Evolutionary conservation across 2,797 vertebrate genomes (phyloP), one percentile per base, ranked within the genome.

Genomic region (Arrhamphus sclerolepis): DNA sequence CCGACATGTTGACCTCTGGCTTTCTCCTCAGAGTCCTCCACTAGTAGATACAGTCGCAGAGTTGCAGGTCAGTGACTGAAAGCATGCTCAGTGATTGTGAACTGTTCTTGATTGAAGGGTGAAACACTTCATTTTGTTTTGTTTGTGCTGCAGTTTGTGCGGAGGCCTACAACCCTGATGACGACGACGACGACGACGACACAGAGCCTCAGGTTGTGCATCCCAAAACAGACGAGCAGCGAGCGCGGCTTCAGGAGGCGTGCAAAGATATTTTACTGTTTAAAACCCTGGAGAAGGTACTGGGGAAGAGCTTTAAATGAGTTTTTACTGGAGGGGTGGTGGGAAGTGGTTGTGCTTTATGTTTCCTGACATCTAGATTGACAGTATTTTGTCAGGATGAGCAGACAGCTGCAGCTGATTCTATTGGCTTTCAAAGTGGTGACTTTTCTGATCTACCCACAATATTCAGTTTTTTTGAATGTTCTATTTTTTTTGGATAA

Each of bases 251-350:
- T 39, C 97, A 97, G 91, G 96, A 99, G 14, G 93, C 95, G 2
- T 98, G 97, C 87, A 94, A 89, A 87, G 94, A 98, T 78, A 99
- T 97, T 62, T 87, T 98, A 42, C 87, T 99, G 59, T 98, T 99
- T 81, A 98, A 97, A 92, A 97, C 94, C 52, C 92, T 98, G 62
- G 96, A 98, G 64, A 92, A 94, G 94, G 97, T 97, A 93, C 29
- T n/a, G 18, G 40, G n/a, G 28, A 19, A n/a, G 14, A 9, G 5
- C 5, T 21, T 42, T 40, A 21, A 51, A 14, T 57, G 13, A 38
- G 20, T 17, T 41, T 16, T 43, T 14, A 34, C 22, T 17, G 6
- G 49, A 38, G n/a, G 31, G 11, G 4, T 2, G n/a, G 20, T 7
- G 18, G 38, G 39, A 34, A 0, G 14, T 34, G 39, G 13, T 41